A percentile compares a stretch with the other conserved stretches of the same genome.
Evolutionary conservation across 2,797 vertebrate species (phyloP).

Genomic region (Chaunax sp.): DNA sequence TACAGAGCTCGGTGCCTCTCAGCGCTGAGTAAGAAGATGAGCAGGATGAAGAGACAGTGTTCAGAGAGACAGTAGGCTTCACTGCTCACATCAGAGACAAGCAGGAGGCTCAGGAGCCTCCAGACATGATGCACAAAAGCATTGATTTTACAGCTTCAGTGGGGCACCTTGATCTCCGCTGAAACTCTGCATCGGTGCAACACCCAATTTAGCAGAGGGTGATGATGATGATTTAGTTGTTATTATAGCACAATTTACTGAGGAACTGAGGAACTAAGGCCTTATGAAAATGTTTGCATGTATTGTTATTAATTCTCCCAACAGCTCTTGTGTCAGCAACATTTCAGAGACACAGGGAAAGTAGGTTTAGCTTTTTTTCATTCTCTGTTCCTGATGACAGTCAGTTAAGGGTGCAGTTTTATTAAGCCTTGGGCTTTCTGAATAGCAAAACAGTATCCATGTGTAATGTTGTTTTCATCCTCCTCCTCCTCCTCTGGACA

Average conservation of each 20-base stretch:
- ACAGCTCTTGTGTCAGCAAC: constrained; percentile 6
- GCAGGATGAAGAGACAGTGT: constrained; percentile 65
- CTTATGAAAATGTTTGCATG: constrained; percentile 27
- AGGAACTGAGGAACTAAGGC: constrained; percentile 20
- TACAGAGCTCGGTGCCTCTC: constrained; percentile 66
- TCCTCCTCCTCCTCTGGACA: constrained; percentile 31
- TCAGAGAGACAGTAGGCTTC: constrained; percentile 55
- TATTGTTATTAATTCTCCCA: constrained; percentile 3
- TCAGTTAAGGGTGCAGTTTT: constrained; percentile 22
- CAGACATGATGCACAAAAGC: constrained; percentile 45
- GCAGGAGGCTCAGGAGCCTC: constrained; percentile 46
- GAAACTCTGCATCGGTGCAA: constrained; percentile 32
- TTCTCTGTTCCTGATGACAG: constrained; percentile 3
- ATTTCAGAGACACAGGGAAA: constrained; percentile 13
- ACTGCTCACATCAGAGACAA: constrained; percentile 54
- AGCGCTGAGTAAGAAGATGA: constrained; percentile 70
- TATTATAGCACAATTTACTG: constrained; percentile 2
- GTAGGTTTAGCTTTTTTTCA: constrained; percentile 10
- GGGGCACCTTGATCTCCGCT: constrained; percentile 41
- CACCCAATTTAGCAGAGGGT: constrained; percentile 21
- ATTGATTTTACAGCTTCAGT: constrained; percentile 58
- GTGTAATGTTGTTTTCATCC: constrained; percentile 35
- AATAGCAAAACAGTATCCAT: constrained; percentile 36
- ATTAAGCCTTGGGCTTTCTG: constrained; percentile 19
- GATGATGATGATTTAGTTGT: constrained; percentile 30